phyloP scores from a whole-genome alignment of 64 coral and sea anemone species.

The Acropora tenuis region DNA sequence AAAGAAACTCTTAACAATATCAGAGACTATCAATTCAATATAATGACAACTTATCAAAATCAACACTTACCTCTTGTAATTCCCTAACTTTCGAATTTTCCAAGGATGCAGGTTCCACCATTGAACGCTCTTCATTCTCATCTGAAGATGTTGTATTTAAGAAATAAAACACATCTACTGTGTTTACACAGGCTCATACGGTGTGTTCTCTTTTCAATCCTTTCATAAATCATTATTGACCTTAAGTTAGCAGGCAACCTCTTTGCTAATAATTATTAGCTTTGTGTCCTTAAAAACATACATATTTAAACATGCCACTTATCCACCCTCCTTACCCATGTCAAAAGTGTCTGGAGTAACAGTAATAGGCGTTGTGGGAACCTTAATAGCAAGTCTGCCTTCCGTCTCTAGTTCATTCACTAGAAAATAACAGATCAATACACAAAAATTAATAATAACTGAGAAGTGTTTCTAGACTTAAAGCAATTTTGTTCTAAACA shows the following conservation, averaged over 20 bases:
- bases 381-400: conserved; percentile 90
- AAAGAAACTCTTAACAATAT: too few species aligned
- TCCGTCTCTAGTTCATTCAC: conserved; percentile 92
- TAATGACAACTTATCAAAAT: not conserved
- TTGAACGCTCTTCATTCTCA: conserved; percentile 94
- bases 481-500: too few species aligned
- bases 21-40: too few species aligned
- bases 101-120: conserved; percentile 93
- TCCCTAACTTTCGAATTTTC: conserved; percentile 89
- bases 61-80: conserved; percentile 61
- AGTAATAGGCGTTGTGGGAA: conserved; percentile 78
- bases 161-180: not conserved
- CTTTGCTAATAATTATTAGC: too few species aligned
- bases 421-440: conserved; percentile 13
- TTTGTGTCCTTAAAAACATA: too few species aligned
- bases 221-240: too few species aligned
- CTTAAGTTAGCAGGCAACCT: too few species aligned
- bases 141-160: conserved; percentile 37
- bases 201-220: too few species aligned
- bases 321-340: conserved; percentile 63
- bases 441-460: too few species aligned
- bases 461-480: too few species aligned
- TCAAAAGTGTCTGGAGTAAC: conserved; percentile 83
- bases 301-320: too few species aligned
- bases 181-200: too few species aligned